phyloP scores from a whole-genome alignment of 2,888 invertebrate genomes.

The Drosophila borborema region DNA sequence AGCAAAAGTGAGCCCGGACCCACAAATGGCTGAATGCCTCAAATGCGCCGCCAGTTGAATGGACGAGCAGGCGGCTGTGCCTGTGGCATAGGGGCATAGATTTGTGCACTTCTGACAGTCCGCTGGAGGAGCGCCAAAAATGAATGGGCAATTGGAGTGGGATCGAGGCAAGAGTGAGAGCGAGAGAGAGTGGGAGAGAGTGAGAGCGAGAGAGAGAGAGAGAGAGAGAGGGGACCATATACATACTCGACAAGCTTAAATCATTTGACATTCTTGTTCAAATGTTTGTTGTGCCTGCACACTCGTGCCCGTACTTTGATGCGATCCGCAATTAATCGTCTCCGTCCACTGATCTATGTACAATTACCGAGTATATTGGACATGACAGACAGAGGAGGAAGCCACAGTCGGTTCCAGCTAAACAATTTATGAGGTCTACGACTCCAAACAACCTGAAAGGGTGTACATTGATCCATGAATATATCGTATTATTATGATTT shows the following conservation, averaged over 20 bases:
- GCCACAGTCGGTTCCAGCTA: not conserved
- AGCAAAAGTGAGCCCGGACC: not conserved
- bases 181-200: not conserved
- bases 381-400: constrained; percentile 22
- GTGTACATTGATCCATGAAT: not conserved
- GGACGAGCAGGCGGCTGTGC: constrained; percentile 16
- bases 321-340: constrained; percentile 45
- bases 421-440: constrained; percentile 12
- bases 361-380: constrained; percentile 8
- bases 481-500: not conserved
- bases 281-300: constrained; percentile 20
- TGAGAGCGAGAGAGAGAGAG: not conserved
- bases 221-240: not conserved
- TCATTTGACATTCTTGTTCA: constrained; percentile 51
- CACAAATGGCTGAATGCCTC: constrained; percentile 23
- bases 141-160: constrained; percentile 41
- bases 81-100: constrained; percentile 54
- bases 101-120: constrained; percentile 71
- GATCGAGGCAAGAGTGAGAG: not conserved
- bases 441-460: not conserved
- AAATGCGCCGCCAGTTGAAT: constrained; percentile 35
- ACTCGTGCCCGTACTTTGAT: constrained; percentile 15
- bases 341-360: constrained; percentile 11
- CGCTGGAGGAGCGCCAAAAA: constrained; percentile 75
- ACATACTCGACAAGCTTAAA: constrained; percentile 31